Conservation (phyloP, 2,113 vertebrate species). For the Ochotona curzoniae region DNA sequence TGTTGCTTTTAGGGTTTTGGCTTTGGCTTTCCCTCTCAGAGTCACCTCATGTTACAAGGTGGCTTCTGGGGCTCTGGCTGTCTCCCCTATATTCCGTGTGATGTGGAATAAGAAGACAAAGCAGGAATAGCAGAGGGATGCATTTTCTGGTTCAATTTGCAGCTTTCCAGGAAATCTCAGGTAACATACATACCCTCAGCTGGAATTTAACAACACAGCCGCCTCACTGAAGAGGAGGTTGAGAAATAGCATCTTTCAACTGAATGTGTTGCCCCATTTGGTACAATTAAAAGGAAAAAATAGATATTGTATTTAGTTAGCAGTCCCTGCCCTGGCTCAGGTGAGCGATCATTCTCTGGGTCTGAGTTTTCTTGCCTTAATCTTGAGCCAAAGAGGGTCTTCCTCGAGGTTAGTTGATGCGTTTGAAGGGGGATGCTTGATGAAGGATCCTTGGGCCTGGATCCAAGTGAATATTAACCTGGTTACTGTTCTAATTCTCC, state of each 20-base stretch:
- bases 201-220: not conserved
- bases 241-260: not conserved
- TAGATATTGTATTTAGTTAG: not conserved
- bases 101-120: not conserved
- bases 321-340: not conserved
- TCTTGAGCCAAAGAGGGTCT: not conserved
- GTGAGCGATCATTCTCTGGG: not conserved
- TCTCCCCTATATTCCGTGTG: not conserved
- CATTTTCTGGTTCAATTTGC: not conserved
- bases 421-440: not conserved
- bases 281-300: not conserved
- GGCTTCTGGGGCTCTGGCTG: not conserved
- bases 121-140: not conserved
- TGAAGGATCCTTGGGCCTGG: not conserved
- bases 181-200: not conserved
- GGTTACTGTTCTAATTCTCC: not conserved
- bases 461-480: not conserved
- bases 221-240: not conserved
- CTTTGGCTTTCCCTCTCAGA: not conserved
- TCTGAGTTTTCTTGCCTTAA: slow-evolving; percentile 27
- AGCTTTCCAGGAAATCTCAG: not conserved
- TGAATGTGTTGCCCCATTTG: not conserved
- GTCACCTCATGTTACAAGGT: not conserved
- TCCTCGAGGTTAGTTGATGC: not conserved
- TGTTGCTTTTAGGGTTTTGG: not conserved